Conservation (phyloP, 2,113 vertebrate species). For the Cromileptes altivelis region DNA sequence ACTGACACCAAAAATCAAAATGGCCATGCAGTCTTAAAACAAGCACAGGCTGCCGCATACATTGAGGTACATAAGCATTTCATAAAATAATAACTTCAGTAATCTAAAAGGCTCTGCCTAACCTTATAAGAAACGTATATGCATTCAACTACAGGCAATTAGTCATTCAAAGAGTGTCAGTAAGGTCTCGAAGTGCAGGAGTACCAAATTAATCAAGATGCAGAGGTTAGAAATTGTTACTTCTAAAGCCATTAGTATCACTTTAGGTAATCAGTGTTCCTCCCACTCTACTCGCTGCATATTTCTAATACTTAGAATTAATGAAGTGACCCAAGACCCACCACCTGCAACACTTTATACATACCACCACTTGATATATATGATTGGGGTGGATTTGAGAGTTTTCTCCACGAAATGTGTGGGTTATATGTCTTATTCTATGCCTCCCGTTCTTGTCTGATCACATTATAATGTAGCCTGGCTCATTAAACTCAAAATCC, state of each 20-base stretch:
- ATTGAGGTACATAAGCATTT: background rate
- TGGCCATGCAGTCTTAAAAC: background rate
- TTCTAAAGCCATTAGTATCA: slow-evolving; percentile 43
- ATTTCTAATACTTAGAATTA: slow-evolving; percentile 37
- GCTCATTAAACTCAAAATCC: background rate
- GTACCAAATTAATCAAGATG: slow-evolving; percentile 27
- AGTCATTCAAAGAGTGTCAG: slow-evolving; percentile 27
- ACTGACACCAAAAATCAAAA: background rate
- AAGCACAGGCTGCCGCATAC: background rate
- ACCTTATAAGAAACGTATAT: background rate
- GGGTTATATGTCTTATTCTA: background rate
- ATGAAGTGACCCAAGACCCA: slow-evolving; percentile 41
- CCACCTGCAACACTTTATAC: slow-evolving; percentile 20
- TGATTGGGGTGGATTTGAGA: background rate
- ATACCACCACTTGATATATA: slow-evolving; percentile 5
- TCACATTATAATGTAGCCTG: background rate
- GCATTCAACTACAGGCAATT: background rate
- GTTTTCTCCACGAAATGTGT: background rate
- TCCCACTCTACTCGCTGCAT: slow-evolving; percentile 31
- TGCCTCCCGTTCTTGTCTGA: background rate
- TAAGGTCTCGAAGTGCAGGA: slow-evolving; percentile 18
- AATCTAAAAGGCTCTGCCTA: background rate
- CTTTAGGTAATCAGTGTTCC: slow-evolving; percentile 26
- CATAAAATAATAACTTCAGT: background rate
- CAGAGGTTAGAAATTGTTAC: slow-evolving; percentile 38